Evolutionary conservation across 2,113 vertebrate genomes (phyloP).

Genomic region (Clarias batrachus): DNA sequence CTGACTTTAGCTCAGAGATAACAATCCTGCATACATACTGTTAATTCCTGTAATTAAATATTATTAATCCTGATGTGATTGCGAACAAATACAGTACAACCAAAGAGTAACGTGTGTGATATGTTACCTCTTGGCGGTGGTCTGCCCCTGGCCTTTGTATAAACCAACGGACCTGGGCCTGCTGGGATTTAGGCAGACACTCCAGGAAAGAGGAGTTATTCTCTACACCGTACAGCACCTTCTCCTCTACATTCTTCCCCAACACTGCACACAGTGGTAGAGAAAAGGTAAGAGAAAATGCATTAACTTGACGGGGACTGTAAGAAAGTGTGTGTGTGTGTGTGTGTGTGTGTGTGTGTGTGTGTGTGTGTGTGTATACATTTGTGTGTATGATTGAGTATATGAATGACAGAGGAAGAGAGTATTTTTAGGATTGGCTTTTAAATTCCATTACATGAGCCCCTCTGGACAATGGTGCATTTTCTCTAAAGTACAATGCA

Average conservation of each 20-base stretch:
- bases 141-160: conserved; percentile 84
- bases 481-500: conserved; percentile 28
- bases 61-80: background rate
- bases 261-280: conserved; percentile 20
- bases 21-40: background rate
- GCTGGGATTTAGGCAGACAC: conserved; percentile 94
- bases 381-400: background rate
- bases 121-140: conserved; percentile 84
- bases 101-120: background rate
- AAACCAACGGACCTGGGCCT: conserved; percentile 91
- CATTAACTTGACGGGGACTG: background rate
- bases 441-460: conserved; percentile 32
- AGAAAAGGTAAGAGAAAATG: conserved; percentile 5
- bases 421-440: conserved; percentile 25
- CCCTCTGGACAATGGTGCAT: conserved; percentile 42
- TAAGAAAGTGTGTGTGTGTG: background rate
- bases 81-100: background rate
- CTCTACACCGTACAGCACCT: conserved; percentile 91
- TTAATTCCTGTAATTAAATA: background rate
- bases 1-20: background rate
- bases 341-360: background rate
- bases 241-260: conserved; percentile 83
- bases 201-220: conserved; percentile 97
- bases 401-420: conserved; percentile 6
- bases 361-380: background rate